phyloP scores from a whole-genome alignment of 2,888 invertebrate species.

The Perithous albicinctus region DNA sequence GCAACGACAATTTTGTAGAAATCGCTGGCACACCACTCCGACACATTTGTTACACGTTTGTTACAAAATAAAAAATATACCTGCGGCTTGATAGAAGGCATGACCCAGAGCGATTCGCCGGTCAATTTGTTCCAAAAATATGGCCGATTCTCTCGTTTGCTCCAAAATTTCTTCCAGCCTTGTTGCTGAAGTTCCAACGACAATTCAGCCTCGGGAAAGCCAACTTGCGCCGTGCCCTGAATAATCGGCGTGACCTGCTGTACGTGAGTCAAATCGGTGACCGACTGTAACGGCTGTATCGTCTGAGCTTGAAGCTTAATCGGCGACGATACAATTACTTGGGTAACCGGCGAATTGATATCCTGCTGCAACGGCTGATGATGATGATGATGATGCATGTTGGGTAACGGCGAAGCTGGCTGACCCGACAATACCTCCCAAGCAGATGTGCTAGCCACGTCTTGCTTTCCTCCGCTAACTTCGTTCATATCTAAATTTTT shows the following conservation, averaged over 20 bases:
- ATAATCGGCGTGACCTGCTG: conserved; percentile 81
- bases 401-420: conserved; percentile 74
- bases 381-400: conserved; percentile 71
- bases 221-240: conserved; percentile 79
- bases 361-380: conserved; percentile 77
- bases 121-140: conserved; percentile 99
- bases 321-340: conserved; percentile 84
- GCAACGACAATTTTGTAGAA: too few species aligned
- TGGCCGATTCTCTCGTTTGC: conserved; percentile 96
- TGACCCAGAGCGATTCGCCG: conserved; percentile 98
- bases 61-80: conserved; percentile 75
- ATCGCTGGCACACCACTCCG: too few species aligned
- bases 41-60: not conserved
- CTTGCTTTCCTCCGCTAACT: conserved; percentile 84
- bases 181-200: conserved; percentile 91
- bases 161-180: conserved; percentile 99
- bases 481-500: conserved; percentile 81
- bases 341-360: conserved; percentile 75
- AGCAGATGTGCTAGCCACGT: conserved; percentile 83
- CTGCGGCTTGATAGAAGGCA: conserved; percentile 92
- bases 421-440: conserved; percentile 83
- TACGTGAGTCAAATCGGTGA: conserved; percentile 80
- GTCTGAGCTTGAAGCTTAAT: conserved; percentile 83
- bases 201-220: conserved; percentile 85
- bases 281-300: conserved; percentile 78